Evolutionary conservation across 2,113 vertebrate genomes (phyloP).

Genomic region (Megaceryle maxima): DNA sequence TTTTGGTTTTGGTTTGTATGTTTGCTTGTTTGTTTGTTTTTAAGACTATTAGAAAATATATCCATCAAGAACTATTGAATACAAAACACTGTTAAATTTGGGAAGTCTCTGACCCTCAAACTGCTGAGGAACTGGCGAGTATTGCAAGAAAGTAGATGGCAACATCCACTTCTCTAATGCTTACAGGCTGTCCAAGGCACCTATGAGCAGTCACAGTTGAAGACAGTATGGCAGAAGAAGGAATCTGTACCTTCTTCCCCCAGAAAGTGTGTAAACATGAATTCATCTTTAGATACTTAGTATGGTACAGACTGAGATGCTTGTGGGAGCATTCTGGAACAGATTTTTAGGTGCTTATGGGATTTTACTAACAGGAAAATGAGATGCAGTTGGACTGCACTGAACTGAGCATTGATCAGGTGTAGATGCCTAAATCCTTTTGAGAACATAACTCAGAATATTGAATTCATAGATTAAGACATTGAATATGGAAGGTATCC

Average conservation of each 20-base stretch:
- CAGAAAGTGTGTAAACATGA: not conserved
- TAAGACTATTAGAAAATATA: not conserved
- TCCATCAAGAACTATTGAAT: not conserved
- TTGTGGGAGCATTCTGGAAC: not conserved
- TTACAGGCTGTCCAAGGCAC: not conserved
- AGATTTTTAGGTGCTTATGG: not conserved
- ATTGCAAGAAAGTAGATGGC: not conserved
- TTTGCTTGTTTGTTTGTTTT: too few relatives aligned
- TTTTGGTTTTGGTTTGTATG: too few relatives aligned
- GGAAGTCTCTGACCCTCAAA: not conserved
- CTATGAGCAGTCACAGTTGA: not conserved
- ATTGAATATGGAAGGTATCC: not conserved
- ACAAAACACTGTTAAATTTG: not conserved
- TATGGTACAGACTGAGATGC: not conserved
- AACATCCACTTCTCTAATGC: not conserved
- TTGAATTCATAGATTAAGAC: slow-evolving; percentile 28
- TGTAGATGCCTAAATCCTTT: not conserved
- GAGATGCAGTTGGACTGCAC: not conserved
- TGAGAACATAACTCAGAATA: not conserved
- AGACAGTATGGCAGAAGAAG: not conserved
- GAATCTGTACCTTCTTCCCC: not conserved
- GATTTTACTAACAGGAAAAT: not conserved
- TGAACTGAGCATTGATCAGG: not conserved
- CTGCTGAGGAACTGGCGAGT: not conserved
- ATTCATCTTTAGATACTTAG: not conserved